phyloP scores from a whole-genome alignment of 2,113 vertebrate genomes.

The Gallinago undulata region DNA sequence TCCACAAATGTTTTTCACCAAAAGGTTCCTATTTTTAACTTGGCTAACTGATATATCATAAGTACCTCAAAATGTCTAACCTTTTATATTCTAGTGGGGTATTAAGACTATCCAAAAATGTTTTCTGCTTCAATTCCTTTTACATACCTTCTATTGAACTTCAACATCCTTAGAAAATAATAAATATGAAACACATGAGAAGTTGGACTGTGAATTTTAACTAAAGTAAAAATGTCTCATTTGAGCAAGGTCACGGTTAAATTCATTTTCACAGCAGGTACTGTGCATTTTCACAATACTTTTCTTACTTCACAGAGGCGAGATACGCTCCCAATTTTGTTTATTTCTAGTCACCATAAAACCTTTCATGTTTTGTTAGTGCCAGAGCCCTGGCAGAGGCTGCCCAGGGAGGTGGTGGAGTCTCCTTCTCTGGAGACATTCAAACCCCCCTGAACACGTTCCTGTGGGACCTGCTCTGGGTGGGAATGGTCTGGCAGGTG shows the following conservation, averaged over 20 bases:
- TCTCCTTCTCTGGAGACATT: too few species aligned
- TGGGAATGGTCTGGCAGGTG: too few species aligned
- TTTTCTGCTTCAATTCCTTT: background rate
- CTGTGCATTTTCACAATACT: too few species aligned
- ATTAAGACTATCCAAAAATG: background rate
- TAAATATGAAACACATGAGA: background rate
- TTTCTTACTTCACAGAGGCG: too few species aligned
- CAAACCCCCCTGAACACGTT: too few species aligned
- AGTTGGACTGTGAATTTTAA: background rate
- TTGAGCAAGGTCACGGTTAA: background rate
- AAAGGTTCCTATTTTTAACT: background rate
- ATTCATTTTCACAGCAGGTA: background rate
- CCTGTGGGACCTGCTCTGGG: too few species aligned
- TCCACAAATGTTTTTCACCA: background rate
- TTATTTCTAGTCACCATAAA: too few species aligned
- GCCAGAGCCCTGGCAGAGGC: too few species aligned
- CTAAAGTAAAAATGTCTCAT: background rate
- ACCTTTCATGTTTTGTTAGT: too few species aligned
- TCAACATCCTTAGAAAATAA: background rate
- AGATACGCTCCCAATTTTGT: too few species aligned
- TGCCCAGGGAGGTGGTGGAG: too few species aligned
- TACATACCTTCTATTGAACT: background rate
- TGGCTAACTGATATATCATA: background rate
- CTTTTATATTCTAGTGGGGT: background rate
- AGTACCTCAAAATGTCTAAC: background rate